Evolutionary conservation across 2,113 vertebrate genomes (phyloP), one percentile per base, ranked within the genome.

Genomic region (Thalassoma bifasciatum): DNA sequence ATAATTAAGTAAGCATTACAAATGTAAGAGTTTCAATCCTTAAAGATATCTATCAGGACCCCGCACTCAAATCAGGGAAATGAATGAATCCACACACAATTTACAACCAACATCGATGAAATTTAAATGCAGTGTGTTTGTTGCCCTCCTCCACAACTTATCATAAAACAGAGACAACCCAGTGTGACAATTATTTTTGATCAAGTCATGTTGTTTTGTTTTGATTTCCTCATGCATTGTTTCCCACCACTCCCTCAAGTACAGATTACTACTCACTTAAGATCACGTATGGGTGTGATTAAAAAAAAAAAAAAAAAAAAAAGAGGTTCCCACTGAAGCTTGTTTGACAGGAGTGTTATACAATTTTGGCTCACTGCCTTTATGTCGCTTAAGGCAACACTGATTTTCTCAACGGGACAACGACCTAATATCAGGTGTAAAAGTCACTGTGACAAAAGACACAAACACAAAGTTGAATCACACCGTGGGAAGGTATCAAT

Each of bases 321-420:
- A 83, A 77, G 67, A 72, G 75, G 71, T 86, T 91, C 82, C 74
- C 88, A 89, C 81, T 84, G 71, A 85, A 88, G 64, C 75, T 60
- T 8, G 84, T 81, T 86, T 21, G 49, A 77, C 84, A 72, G 80
- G 81, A 67, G 34, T 14, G 60, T 77, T 58, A 71, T 60, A 62
- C 40, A 68, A 13, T 5, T 75, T 71, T 92, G 92, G 88, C 88
- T 79, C 62, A 4, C n/a, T 75, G 81, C 78, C 87, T 84, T 79
- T 82, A 63, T 60, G 47, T 79, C 64, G 83, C 91, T 37, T 10
- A 80, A 70, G 88, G 92, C 86, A 69, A 75, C 67, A 53, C 36
- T 52, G 72, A 85, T 88, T 93, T 94, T 94, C 92, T 89, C 92
- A 93, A 91, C 56, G 44, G 62, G 72, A 85, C 86, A 74, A 81